These are phyloP conservation scores for Salticus scenicus DNA, from an alignment of 2,888 invertebrate genomes.

Conservation along the genomic window DNA sequence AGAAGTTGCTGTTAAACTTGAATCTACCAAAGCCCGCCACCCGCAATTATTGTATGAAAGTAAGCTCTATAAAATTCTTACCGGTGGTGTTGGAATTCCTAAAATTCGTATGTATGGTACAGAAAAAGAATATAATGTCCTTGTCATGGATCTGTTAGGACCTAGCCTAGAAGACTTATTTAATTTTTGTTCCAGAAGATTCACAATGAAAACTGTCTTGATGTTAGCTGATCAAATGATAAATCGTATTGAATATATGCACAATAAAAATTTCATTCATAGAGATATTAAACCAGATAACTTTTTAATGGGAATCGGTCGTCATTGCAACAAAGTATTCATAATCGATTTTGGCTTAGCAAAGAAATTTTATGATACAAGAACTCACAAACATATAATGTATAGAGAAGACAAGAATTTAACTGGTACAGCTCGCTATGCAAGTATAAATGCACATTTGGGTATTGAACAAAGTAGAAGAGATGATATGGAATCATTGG, in stretches of 20 bases:
- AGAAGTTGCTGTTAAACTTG: slow-evolving; percentile 99
- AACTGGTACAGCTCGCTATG: slow-evolving; percentile 97
- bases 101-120: slow-evolving; percentile 90
- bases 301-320: slow-evolving; percentile 98
- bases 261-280: slow-evolving; percentile 99
- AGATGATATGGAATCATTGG: slow-evolving; percentile 99
- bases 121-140: slow-evolving; percentile 97
- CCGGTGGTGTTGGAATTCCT: slow-evolving; percentile 91
- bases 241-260: slow-evolving; percentile 96
- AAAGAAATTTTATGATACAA: slow-evolving; percentile 97
- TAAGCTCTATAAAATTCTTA: slow-evolving; percentile 99
- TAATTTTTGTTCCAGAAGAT: slow-evolving; percentile 98
- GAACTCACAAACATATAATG: slow-evolving; percentile 92
- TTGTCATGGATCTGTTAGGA: slow-evolving; percentile 99
- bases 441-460: slow-evolving; percentile 98
- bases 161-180: slow-evolving; percentile 98
- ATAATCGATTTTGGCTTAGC: slow-evolving; percentile 99
- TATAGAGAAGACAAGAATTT: slow-evolving; percentile 99
- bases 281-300: slow-evolving; percentile 97
- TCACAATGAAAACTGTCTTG: slow-evolving; percentile 99
- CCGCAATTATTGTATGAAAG: slow-evolving; percentile 99
- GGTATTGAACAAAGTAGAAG: slow-evolving; percentile 98
- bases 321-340: slow-evolving; percentile 95
- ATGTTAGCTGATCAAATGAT: slow-evolving; percentile 98
- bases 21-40: slow-evolving; percentile 99